Base-by-base conservation (phyloP, 2,113 vertebrate genomes). In the Oreochromis spilurus region DNA sequence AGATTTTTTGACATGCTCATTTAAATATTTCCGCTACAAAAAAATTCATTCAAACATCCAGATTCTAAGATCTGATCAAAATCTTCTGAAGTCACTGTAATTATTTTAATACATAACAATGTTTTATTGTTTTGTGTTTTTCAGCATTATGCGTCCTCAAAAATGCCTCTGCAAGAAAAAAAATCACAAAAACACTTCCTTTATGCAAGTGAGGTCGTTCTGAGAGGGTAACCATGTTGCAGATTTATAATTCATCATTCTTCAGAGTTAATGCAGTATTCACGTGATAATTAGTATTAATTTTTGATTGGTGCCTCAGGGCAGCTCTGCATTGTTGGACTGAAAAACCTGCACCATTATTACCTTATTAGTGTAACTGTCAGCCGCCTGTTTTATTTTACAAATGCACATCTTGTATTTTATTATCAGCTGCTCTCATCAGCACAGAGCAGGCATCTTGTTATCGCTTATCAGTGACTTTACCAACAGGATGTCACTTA, bases 241-340 rank as follows among this genome's bases (percentile, higher is more conserved):
- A 58, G 89, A 96, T 96, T 84, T 93, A 95, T 96, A 94, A 96
- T 96, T 96, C 81, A 96, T 95, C 38, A 91, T 94, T 92, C 84
- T 88, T 92, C 92, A 86, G 94, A 95, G 93, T 94, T 96, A 94
- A 96, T 96, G 94, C 93, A 95, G 93, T 90, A 96, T 96, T 95
- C 93, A 95, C 94, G 93, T 93, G 93, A 96, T 96, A 96, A 97
- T 97, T 96, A 95, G 93, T 88, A 96, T 96, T 89, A 94, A 96
- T 96, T 96, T 97, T 96, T 96, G 94, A 96, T 97, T 87, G 89
- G 84, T 36, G 95, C 96, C 96, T 87, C 72, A 31, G 91, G 94
- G 93, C 92, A 84, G 84, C 86, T 88, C 83, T 94, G 92, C 93
- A 93, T 95, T 95, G 95, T 95, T 93, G 86, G 84, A 79, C 84